Evolutionary conservation across 2,797 vertebrate species (phyloP), one percentile per base, ranked within the genome.

Genomic region (Pygocentrus nattereri): DNA sequence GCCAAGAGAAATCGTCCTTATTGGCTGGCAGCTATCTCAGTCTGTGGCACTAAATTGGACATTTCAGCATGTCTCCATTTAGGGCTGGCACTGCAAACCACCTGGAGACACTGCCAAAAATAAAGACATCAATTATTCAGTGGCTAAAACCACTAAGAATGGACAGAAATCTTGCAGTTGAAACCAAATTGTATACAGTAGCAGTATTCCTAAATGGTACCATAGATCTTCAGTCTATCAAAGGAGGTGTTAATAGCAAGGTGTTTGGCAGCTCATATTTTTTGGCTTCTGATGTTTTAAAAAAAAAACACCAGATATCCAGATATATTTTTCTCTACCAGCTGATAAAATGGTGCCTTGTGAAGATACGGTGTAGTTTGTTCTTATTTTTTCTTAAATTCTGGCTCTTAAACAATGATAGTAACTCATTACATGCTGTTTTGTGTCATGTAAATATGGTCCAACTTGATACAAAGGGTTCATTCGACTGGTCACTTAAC

Each of bases 301-400:
- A 31, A 30, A 61, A 18, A 31, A 30, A 30, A 59, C 7, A 25
- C 12, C 3, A 6, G 19, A 21, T 81, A 34, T 34, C 91, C 89
- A 90, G 91, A 89, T 93, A 87, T 73, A 62, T 84, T 86, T 85
- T 87, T 91, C 91, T 93, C 90, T 87, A 88, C 87, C 87, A 88
- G 85, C 87, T 85, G 71, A 87, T 82, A 74, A 85, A 82, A 80
- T 82, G 87, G 87, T 88, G 87, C 87, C 87, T 88, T 88, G 84
- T 87, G 84, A 88, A 93, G 93, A 93, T 94, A 91, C 93, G 91
- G 91, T 92, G 92, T 94, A 93, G 93, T 94, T 90, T 93, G 90
- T 91, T 87, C 25, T 74, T 56, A 59, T 34, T 38, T 56, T 30
- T 58, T 34, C 38, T 47, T 75, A 56, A 44, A 87, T 92, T 91